Percentiles rank a stretch among this genome's conserved stretches.
phyloP scores from a whole-genome alignment of 2,888 invertebrate genomes.

The Cepaea hortensis region DNA sequence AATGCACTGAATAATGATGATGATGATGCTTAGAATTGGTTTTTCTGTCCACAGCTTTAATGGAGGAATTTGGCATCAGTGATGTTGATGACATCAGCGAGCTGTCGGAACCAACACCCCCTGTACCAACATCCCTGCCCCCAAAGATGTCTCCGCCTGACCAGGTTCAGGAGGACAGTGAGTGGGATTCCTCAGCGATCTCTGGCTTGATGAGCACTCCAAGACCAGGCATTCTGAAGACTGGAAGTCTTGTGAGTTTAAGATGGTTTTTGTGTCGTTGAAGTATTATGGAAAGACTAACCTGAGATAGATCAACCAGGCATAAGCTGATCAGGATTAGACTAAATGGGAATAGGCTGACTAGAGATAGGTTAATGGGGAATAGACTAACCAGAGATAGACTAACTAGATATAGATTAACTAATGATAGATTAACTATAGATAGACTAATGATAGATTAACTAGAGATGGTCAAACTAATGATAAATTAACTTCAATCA shows the following conservation, averaged over 20 bases:
- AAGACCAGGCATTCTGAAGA: conserved; percentile 60
- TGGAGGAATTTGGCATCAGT: conserved; percentile 71
- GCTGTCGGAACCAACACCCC: conserved; percentile 42
- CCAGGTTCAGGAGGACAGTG: conserved; percentile 55
- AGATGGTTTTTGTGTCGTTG: not conserved
- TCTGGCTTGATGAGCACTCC: conserved; percentile 52
- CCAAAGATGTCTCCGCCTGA: not conserved
- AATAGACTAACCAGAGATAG: too few species aligned
- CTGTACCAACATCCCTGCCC: conserved; percentile 15
- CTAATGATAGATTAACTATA: too few species aligned
- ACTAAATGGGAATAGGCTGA: too few species aligned
- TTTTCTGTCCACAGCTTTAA: conserved; percentile 56
- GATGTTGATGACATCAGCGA: conserved; percentile 62
- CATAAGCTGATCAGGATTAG: too few species aligned
- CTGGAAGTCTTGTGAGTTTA: conserved; percentile 49
- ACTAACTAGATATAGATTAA: too few species aligned
- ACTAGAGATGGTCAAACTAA: too few species aligned
- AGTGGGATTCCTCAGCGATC: conserved; percentile 66
- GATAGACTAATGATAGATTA: too few species aligned
- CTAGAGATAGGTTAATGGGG: too few species aligned
- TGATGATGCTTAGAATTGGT: too few species aligned
- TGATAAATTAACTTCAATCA: too few species aligned
- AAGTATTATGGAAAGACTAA: not conserved
- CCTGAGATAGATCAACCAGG: too few species aligned
- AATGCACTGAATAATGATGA: too few species aligned